Percentiles rank a stretch among this genome's conserved stretches.
phyloP scores from a whole-genome alignment of 2,797 vertebrate genomes.

The Melanotaenia parkinsoni region DNA sequence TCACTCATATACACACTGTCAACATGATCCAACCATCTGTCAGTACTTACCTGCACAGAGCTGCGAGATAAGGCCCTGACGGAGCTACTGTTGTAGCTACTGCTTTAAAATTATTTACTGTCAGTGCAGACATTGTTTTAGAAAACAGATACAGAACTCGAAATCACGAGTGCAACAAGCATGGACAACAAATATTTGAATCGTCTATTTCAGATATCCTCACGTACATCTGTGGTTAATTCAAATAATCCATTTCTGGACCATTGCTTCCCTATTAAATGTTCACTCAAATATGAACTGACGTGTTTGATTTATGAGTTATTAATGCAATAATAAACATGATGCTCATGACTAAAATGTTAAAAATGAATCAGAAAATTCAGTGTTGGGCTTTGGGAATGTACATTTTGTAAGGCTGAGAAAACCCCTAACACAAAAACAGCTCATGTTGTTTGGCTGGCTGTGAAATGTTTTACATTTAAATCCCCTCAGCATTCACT shows the following conservation, averaged over 20 bases:
- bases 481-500: conserved; percentile 50
- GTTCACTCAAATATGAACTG: conserved; percentile 16
- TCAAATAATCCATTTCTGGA: conserved; percentile 22
- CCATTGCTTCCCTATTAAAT: conserved; percentile 40
- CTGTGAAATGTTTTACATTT: conserved; percentile 55
- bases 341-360: conserved; percentile 44
- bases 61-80: conserved; percentile 46
- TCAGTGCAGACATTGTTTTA: conserved; percentile 11
- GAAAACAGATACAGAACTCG: conserved; percentile 25
- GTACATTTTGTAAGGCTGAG: conserved; percentile 28
- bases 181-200: conserved; percentile 6
- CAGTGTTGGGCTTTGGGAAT: conserved; percentile 35
- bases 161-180: conserved; percentile 38
- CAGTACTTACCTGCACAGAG: conserved; percentile 61
- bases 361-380: conserved; percentile 60
- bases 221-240: conserved; percentile 8
- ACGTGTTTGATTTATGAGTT: conserved; percentile 56
- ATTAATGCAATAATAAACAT: conserved; percentile 32
- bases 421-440: conserved; percentile 38
- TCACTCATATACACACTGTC: conserved; percentile 61
- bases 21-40: conserved; percentile 69
- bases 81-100: conserved; percentile 33
- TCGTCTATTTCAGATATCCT: conserved; percentile 25
- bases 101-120: conserved; percentile 33
- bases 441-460: conserved; percentile 50